These are phyloP conservation scores for Drosophila elegans DNA, from an alignment of 1,140 invertebrate species.

Conservation along the genomic window DNA sequence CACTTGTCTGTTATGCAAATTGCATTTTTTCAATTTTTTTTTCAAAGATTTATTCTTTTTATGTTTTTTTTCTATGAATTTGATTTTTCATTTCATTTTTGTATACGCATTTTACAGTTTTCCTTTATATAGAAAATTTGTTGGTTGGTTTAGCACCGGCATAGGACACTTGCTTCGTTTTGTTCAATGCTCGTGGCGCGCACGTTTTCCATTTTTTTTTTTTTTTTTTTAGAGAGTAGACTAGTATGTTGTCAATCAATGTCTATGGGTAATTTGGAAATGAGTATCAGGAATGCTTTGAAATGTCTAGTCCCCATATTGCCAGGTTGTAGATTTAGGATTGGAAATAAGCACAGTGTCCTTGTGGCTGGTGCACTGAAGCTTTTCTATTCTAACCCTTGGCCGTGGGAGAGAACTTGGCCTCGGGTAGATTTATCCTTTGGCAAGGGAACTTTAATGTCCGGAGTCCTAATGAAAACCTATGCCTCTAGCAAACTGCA, in stretches of 20 bases:
- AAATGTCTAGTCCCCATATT: slow-evolving; percentile 45
- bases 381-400: slow-evolving; percentile 1
- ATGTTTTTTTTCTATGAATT: slow-evolving; percentile 36
- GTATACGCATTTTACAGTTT: slow-evolving; percentile 63
- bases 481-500: background rate
- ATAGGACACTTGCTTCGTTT: slow-evolving; percentile 84
- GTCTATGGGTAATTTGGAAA: slow-evolving; percentile 75
- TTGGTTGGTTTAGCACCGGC: slow-evolving; percentile 80
- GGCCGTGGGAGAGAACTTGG: slow-evolving; percentile 75
- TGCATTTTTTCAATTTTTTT: slow-evolving; percentile 58
- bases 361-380: slow-evolving; percentile 59
- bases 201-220: slow-evolving; percentile 8
- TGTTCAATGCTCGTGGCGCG: slow-evolving; percentile 56
- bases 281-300: slow-evolving; percentile 79
- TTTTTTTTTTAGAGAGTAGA: slow-evolving; percentile 1
- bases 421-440: slow-evolving; percentile 26
- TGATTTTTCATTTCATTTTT: slow-evolving; percentile 32
- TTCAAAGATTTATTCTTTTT: slow-evolving; percentile 31
- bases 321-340: slow-evolving; percentile 27
- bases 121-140: slow-evolving; percentile 60
- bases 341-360: background rate
- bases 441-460: slow-evolving; percentile 11
- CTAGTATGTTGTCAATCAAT: slow-evolving; percentile 13
- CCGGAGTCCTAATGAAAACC: slow-evolving; percentile 9
- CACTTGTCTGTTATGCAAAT: slow-evolving; percentile 62